A percentile compares a stretch with the other conserved stretches of the same genome.
phyloP scores from a whole-genome alignment of 2,888 invertebrate genomes.

The Lepidocyrtinus sp. region DNA sequence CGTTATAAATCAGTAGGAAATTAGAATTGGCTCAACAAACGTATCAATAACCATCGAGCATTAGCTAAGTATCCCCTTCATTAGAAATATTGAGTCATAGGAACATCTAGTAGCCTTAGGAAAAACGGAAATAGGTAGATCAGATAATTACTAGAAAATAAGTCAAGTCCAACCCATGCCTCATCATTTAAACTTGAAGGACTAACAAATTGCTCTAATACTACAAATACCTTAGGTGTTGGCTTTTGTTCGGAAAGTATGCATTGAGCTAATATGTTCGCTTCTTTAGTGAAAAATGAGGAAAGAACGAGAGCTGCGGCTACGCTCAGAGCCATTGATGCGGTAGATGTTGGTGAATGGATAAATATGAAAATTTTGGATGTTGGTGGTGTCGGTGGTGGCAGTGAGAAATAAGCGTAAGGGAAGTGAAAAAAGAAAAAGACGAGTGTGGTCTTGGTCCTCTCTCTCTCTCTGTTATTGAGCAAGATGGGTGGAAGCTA shows the following conservation, averaged over 20 bases:
- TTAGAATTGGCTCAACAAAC: background rate
- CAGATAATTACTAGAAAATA: background rate
- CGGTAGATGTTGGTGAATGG: too few species aligned
- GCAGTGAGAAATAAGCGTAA: constrained; percentile 41
- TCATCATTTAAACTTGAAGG: background rate
- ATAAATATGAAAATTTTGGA: constrained; percentile 8
- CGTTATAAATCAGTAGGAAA: background rate
- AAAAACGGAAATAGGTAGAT: background rate
- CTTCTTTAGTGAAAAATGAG: background rate
- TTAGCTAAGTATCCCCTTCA: background rate
- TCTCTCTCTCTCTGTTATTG: constrained; percentile 5
- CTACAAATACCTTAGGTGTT: too few species aligned
- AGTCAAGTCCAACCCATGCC: background rate
- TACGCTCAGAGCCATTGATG: too few species aligned
- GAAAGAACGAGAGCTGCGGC: background rate
- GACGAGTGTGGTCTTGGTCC: constrained; percentile 39
- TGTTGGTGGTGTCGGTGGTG: constrained; percentile 40
- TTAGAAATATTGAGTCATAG: background rate
- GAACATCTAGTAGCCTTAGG: background rate
- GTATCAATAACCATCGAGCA: background rate
- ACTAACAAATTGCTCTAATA: background rate
- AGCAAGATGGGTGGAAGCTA: constrained; percentile 20
- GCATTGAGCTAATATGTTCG: background rate
- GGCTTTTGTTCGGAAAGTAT: background rate
- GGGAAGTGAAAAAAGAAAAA: constrained; percentile 22